phyloP scores from a whole-genome alignment of 92 coral and sea anemone species.

The Metridium senile region DNA sequence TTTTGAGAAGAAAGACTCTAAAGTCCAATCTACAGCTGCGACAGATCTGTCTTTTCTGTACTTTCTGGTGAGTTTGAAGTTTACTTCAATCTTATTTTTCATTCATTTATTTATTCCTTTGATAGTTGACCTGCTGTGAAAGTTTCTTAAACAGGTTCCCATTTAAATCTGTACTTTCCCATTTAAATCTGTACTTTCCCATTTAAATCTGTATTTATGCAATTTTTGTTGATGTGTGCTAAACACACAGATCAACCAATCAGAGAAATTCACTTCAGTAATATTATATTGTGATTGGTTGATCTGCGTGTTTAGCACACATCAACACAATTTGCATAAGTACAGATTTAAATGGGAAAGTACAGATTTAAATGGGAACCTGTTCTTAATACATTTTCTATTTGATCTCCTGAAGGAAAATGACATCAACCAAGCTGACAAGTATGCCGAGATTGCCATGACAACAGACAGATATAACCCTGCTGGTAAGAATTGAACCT shows the following conservation, averaged over 20 bases:
- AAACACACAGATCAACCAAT: no score
- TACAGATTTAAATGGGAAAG: no score
- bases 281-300: no score
- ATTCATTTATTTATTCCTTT: not conserved
- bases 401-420: slow-evolving; percentile 63
- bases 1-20: slow-evolving; percentile 98
- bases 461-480: slow-evolving; percentile 96
- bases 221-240: no score
- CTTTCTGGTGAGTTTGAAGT: slow-evolving; percentile 76
- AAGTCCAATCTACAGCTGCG: slow-evolving; percentile 97
- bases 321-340: no score
- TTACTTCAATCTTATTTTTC: not conserved
- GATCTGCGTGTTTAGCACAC: no score
- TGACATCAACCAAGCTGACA: slow-evolving; percentile 92
- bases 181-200: no score
- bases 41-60: slow-evolving; percentile 93
- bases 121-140: not conserved
- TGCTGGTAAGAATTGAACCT: slow-evolving; percentile 69
- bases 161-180: no score
- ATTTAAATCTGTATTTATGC: no score
- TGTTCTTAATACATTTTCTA: not conserved
- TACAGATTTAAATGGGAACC: no score
- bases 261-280: no score
- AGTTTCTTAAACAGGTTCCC: no score
- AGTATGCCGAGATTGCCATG: slow-evolving; percentile 96